phyloP scores from a whole-genome alignment of 2,797 vertebrate genomes.

The Buphagus erythrorhynchus region DNA sequence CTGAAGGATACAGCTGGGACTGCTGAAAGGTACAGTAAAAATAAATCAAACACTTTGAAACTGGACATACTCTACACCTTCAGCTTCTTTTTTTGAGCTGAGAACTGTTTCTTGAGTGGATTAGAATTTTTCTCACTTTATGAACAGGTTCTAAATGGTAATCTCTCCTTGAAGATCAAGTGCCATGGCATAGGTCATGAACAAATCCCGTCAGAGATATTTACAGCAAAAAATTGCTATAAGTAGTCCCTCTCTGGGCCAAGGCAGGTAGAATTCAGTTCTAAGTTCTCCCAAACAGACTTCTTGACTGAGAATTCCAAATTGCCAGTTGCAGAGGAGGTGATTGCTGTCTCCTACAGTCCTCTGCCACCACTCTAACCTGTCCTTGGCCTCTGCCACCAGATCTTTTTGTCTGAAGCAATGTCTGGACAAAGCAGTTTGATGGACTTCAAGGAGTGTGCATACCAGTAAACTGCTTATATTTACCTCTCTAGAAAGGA shows the following conservation, averaged over 20 bases:
- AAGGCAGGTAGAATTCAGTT: neutral
- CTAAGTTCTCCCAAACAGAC: neutral
- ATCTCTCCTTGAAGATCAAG: neutral
- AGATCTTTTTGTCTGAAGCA: neutral
- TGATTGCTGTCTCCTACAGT: neutral
- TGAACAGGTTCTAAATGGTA: neutral
- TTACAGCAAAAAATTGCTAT: neutral
- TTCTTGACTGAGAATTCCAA: neutral
- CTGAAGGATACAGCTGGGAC: neutral
- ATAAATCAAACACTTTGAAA: neutral
- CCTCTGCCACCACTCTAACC: neutral
- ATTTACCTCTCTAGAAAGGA: neutral
- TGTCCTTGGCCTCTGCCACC: neutral
- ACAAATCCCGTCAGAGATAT: neutral
- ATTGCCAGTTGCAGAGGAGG: neutral
- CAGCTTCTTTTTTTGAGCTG: neutral
- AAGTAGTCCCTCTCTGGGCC: neutral
- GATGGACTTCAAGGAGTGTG: neutral
- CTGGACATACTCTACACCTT: neutral
- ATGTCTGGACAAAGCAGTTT: neutral
- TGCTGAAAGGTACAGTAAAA: neutral
- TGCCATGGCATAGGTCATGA: neutral
- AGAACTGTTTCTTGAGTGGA: neutral
- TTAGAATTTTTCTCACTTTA: neutral
- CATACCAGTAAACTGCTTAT: neutral